Evolutionary conservation across 2,113 vertebrate genomes (phyloP), one percentile per base, ranked within the genome.

Genomic region (Ahaetulla prasina): DNA sequence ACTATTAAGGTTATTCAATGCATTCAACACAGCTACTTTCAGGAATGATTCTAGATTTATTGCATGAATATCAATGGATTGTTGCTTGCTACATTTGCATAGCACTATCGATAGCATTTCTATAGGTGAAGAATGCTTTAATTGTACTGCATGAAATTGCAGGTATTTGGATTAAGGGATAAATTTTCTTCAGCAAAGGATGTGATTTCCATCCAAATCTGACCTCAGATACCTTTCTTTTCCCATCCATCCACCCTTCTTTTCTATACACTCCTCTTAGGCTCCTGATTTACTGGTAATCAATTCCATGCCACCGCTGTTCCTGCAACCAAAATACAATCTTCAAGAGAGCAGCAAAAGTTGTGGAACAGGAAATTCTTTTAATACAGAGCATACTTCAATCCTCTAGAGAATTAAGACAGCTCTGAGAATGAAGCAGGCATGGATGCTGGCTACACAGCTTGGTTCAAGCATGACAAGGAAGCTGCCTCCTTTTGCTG

Each of bases 281-380:
- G 39, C 60, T 39, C 88, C 25, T 88, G 60, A 87, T 89, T 47
- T 85, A n/a, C n/a, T n/a, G n/a, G n/a, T n/a, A 92, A 57, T 92
- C 60, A 27, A 92, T 55, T 92, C 52, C 43, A 27, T 27, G 39
- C 53, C 80, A 84, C 35, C 18, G 20, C 18, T 74, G 30, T 85
- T 49, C 90, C 74, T 68, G 49, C 8, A n/a, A 85, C 87, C 45
- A 1, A 87, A 2, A 89, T n/a, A 63, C 89, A 91, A 68, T 0
- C 49, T 74, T 55, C n/a, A 60, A 49, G 22, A 16, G 60, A 80
- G n/a, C 57, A 54, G 84, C 63, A 89, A 89, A 54, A 63, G 8
- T 50, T 85, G 25, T 14, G 87, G 90, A 8, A 55, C 4, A 35
- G 45, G 84, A 55, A 90, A 92, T 25, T 43, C 8, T 53, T 30